phyloP scores from a whole-genome alignment of 2,888 invertebrate species.

The Rhaphigaster nebulosa region DNA sequence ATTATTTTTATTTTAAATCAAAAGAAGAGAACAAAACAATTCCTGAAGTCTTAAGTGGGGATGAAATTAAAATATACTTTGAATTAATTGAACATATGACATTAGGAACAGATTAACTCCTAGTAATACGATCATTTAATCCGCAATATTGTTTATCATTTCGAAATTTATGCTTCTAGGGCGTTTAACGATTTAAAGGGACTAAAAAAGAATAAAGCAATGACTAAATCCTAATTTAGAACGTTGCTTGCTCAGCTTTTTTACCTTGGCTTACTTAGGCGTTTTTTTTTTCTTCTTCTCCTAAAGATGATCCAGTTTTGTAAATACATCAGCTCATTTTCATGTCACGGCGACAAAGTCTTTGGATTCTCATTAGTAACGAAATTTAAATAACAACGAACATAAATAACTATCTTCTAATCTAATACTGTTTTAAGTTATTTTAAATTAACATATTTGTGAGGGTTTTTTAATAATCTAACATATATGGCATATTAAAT shows the following conservation, averaged over 20 bases:
- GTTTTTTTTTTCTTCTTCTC: not conserved
- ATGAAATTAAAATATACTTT: not conserved
- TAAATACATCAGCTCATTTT: not conserved
- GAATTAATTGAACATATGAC: not conserved
- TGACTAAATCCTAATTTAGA: not conserved
- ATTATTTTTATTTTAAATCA: not conserved
- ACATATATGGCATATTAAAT: too few relatives aligned
- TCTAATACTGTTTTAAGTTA: too few relatives aligned
- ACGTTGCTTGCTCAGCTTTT: slow-evolving; percentile 4
- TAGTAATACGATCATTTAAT: not conserved
- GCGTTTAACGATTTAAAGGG: not conserved
- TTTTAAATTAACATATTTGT: too few relatives aligned
- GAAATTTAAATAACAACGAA: not conserved
- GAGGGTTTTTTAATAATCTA: too few relatives aligned
- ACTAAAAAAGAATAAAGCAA: not conserved
- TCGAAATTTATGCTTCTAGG: not conserved
- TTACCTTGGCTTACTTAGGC: not conserved
- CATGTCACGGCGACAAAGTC: not conserved
- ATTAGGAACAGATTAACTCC: not conserved
- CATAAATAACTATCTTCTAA: too few relatives aligned
- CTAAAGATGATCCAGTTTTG: not conserved
- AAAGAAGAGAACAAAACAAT: not conserved
- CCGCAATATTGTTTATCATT: not conserved
- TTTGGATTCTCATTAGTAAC: not conserved
- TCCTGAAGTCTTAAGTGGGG: not conserved